Evolutionary conservation across 1,140 invertebrate genomes (phyloP).

Genomic region (Panagrolaimus sp.): DNA sequence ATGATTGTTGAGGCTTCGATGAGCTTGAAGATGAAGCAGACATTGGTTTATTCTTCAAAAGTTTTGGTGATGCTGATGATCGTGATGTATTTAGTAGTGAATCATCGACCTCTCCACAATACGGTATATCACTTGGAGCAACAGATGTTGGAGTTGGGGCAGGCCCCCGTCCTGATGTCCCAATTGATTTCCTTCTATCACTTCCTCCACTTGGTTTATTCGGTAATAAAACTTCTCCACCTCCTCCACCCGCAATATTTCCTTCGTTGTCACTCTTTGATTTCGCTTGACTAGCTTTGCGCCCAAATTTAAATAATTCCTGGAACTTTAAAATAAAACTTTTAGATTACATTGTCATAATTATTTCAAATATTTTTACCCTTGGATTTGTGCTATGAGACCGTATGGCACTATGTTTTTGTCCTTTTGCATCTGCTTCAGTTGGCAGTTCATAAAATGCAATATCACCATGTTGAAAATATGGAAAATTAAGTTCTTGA

Average conservation of each 20-base stretch:
- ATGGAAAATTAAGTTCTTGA: slow-evolving; percentile 38
- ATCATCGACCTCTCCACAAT: slow-evolving; percentile 22
- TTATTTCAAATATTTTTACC: slow-evolving; percentile 22
- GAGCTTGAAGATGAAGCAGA: no score
- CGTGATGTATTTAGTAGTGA: no score
- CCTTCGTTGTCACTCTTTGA: slow-evolving; percentile 4
- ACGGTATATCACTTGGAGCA: slow-evolving; percentile 28
- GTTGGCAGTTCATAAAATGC: slow-evolving; percentile 51
- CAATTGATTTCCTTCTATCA: slow-evolving; percentile 24
- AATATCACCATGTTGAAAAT: slow-evolving; percentile 57
- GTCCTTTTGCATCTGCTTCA: slow-evolving; percentile 38
- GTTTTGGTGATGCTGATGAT: no score
- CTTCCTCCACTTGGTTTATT: slow-evolving; percentile 15
- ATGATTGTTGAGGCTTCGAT: slow-evolving; percentile 11
- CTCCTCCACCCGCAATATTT: neutral
- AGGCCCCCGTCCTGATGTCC: slow-evolving; percentile 13
- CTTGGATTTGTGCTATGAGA: slow-evolving; percentile 47
- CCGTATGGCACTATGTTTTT: slow-evolving; percentile 44
- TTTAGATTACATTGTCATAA: slow-evolving; percentile 21
- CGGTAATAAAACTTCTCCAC: neutral
- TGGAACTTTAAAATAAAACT: slow-evolving; percentile 24
- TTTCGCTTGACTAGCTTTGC: slow-evolving; percentile 40
- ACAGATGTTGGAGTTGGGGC: slow-evolving; percentile 18
- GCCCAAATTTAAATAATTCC: slow-evolving; percentile 44
- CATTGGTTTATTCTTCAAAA: no score